Conservation (phyloP, 2,888 invertebrate genomes). For the Tetragonula carbonaria region DNA sequence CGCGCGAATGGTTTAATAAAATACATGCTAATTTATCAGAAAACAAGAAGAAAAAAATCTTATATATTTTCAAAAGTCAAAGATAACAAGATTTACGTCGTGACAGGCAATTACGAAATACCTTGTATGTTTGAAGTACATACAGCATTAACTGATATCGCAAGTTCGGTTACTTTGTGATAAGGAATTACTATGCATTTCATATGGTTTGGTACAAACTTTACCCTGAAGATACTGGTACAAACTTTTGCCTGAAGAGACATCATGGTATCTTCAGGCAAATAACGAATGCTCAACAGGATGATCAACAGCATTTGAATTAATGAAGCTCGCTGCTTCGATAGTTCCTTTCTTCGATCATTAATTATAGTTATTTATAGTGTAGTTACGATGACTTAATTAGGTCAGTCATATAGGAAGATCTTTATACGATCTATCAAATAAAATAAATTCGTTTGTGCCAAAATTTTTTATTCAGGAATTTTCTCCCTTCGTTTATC, state of each 20-base stretch:
- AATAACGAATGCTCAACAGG: not conserved
- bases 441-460: not conserved
- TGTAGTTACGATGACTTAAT: not conserved
- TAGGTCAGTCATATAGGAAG: not conserved
- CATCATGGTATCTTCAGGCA: conserved; percentile 6
- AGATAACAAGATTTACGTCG: conserved; percentile 15
- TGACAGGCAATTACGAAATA: conserved; percentile 27
- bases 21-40: not conserved
- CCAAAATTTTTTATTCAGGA: not conserved
- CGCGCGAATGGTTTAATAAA: not conserved
- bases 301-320: conserved; percentile 16
- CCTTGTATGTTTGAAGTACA: conserved; percentile 2
- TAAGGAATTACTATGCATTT: conserved; percentile 18
- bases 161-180: conserved; percentile 5
- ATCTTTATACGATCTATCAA: not conserved
- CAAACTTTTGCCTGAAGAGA: not conserved
- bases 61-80: not conserved
- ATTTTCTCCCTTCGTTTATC: not conserved
- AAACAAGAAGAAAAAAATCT: not conserved
- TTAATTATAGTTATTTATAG: conserved; percentile 10
- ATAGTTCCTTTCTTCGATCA: not conserved
- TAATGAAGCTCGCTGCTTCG: not conserved
- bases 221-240: not conserved
- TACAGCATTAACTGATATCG: conserved; percentile 25
- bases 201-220: not conserved